Base-by-base conservation (phyloP, 2,888 invertebrate genomes). In the Theretra japonica region DNA sequence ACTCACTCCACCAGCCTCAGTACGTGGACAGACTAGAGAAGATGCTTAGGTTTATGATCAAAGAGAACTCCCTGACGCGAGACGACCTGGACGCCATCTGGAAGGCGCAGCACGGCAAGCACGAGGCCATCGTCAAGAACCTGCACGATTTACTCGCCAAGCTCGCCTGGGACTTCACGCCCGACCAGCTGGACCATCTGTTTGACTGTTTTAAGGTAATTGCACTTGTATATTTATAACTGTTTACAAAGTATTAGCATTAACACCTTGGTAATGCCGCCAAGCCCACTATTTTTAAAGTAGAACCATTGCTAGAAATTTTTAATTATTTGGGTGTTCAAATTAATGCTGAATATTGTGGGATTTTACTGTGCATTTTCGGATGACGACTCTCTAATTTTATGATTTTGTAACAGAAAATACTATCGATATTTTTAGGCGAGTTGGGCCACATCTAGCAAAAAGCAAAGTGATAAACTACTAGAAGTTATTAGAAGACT, bases 1-100 rank as follows among this genome's bases (percentile, higher is more conserved):
- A 99, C 90, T 99, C 99, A 7, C 95, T 99, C 70, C 99, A 99
- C 94, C 99, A 99, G 89, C 99, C 99, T 0, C 98, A 98, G 89
- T 99, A 99, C 89, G 99, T 99, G 70, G 99, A 99, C 85, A 98
- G 99, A 87, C 92, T 99, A 86, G 99, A 99, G 88, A 99, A 99
- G 95, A 99, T 99, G 88, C 96, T 99, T 80, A 96, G 99, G 74
- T 99, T 99, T 93, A 97, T 99, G 88, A 99, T 99, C 82, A 99
- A 99, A 89, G 98, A 98, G 87, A 96, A 97, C 80, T 97, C 98
- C 0, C 93, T 99, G 73, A 98, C 98, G 4, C 94, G 98, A 70
- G 97, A 97, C 79, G 99, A 99, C 90, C 95, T 99, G 80, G 99
- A 99, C 87, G 98, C 98, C 19, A 97, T 99, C 76, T 99, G 99